A percentile compares a stretch with the other conserved stretches of the same genome.
Conservation (phyloP, 2,113 vertebrate genomes). For the Myxocyprinus asiaticus region DNA sequence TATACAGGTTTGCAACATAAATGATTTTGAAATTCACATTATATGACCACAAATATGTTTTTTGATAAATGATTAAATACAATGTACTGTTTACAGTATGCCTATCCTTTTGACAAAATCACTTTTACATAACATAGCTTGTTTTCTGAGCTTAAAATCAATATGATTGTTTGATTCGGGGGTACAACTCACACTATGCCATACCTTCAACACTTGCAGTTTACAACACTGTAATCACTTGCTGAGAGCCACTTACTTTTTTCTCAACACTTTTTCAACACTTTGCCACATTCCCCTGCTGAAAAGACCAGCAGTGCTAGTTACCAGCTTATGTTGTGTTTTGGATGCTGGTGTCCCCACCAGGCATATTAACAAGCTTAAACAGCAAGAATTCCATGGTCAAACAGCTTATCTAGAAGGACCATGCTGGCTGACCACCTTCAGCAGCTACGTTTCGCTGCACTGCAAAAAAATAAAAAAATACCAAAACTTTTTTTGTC, state of each 20-base stretch:
- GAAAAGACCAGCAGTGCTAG: too few species aligned
- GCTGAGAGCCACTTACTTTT: slow-evolving; percentile 32
- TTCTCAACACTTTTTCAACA: slow-evolving; percentile 5
- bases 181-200: background rate
- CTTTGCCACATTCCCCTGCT: background rate
- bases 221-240: slow-evolving; percentile 38
- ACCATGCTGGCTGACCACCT: too few species aligned
- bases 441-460: too few species aligned
- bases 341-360: too few species aligned
- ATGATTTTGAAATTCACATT: background rate
- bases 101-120: background rate
- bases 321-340: too few species aligned
- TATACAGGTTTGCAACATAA: too few species aligned
- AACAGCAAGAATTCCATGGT: too few species aligned
- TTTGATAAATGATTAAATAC: slow-evolving; percentile 7
- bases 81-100: slow-evolving; percentile 13
- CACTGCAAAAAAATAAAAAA: too few species aligned
- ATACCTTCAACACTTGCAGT: slow-evolving; percentile 41
- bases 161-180: slow-evolving; percentile 16
- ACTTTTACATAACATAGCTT: background rate
- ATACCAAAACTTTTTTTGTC: too few species aligned
- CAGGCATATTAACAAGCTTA: too few species aligned
- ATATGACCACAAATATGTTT: background rate
- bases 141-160: background rate
- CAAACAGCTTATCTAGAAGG: too few species aligned